Evolutionary conservation across 2,113 vertebrate species (phyloP), one percentile per base, ranked within the genome.

Genomic region (Syngnathoides biaculeatus): DNA sequence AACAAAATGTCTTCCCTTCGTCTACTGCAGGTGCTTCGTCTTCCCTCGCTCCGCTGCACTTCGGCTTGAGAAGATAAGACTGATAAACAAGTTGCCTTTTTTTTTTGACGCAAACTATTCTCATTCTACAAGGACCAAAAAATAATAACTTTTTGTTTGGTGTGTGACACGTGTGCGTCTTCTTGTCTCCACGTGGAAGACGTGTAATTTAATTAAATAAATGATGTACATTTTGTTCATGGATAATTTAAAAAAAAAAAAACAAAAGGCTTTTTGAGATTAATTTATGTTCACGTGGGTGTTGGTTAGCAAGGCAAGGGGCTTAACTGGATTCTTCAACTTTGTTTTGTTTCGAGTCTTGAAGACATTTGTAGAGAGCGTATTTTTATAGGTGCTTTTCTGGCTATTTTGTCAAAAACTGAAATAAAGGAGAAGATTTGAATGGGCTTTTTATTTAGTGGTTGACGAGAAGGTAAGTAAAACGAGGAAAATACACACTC

Each of bases 341-440:
- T 92, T 93, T 92, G 91, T 57, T 94, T 92, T 90, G 92, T 94
- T 87, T 93, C 93, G 92, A 92, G 91, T 92, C 93, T 86, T 71
- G 80, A 88, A 90, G 92, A 92, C 92, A 94, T 95, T 95, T 93
- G 94, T 95, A 98, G 94, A 92, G 96, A 93, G 95, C 88, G 92
- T 99, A 99, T 99, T 98, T 99, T 98, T 98, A 94, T 95, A 95
- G 94, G 92, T 92, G 94, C 94, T 98, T 98, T 97, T 96, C 92
- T 94, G 95, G 94, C 92, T 95, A 97, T 98, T 98, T 99, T 99
- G 93, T 96, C 94, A 95, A 94, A 93, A 93, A 94, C 93, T 92
- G 91, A 94, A 98, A 96, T 98, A 97, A 98, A 98, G 91, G 83
- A 94, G 85, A 92, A 93, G 91, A 92, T 95, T 95, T 95, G 90